A percentile compares a stretch with the other conserved stretches of the same genome.
These are phyloP conservation scores for Myioborus miniatus DNA, from an alignment of 2,797 vertebrate species.

Conservation along the genomic window DNA sequence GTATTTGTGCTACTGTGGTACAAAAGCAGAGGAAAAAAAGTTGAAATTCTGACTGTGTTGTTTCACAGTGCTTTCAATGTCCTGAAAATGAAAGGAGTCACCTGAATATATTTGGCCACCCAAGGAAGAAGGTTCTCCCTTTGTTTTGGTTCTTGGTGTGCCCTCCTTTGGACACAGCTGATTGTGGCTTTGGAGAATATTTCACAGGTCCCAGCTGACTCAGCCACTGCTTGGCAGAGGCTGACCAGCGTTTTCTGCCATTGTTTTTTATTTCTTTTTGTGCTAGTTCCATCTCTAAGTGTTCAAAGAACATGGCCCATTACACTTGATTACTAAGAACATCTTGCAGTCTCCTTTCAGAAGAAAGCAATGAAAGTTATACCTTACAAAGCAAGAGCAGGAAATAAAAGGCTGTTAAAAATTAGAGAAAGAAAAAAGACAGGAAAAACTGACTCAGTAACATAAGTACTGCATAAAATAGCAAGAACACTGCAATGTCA, in stretches of 20 bases:
- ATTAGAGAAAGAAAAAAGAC: neutral
- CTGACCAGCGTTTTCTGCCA: neutral
- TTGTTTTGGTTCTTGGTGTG: neutral
- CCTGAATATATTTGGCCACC: neutral
- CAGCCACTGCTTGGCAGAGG: neutral
- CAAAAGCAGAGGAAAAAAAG: neutral
- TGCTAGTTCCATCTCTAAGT: neutral
- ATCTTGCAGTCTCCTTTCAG: neutral
- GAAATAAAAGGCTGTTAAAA: slow-evolving; percentile 24
- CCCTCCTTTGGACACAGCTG: neutral
- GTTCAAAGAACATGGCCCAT: neutral
- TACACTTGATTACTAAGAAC: slow-evolving; percentile 27
- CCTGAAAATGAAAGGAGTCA: neutral
- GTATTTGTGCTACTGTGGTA: neutral
- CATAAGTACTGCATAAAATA: neutral
- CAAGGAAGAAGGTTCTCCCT: neutral
- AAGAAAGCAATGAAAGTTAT: slow-evolving; percentile 8
- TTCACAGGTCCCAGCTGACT: neutral
- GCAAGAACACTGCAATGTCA: neutral
- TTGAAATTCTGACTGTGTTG: neutral
- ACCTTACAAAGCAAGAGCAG: neutral
- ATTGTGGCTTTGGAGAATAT: neutral
- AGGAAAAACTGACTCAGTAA: neutral
- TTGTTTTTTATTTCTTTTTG: neutral
- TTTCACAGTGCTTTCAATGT: neutral